These are phyloP conservation scores for Apteryx mantelli DNA, from an alignment of 2,113 vertebrate genomes.

Conservation along the genomic window DNA sequence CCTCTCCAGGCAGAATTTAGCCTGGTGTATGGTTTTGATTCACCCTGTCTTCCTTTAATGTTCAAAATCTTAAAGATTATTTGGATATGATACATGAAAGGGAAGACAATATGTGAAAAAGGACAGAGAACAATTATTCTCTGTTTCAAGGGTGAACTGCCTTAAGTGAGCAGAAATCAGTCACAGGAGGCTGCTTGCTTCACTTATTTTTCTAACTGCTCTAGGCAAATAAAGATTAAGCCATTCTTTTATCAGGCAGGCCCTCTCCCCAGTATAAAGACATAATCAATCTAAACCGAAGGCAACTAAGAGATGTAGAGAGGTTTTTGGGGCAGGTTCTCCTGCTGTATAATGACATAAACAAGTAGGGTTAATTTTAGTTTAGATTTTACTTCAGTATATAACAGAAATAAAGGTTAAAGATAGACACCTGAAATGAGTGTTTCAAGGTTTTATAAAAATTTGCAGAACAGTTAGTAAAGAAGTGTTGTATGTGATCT, in stretches of 20 bases:
- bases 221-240: constrained; percentile 78
- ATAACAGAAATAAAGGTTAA: not conserved
- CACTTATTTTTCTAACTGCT: constrained; percentile 77
- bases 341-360: not conserved
- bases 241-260: constrained; percentile 72
- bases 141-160: constrained; percentile 69
- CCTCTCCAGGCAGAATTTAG: not conserved
- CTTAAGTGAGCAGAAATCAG: constrained; percentile 75
- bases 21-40: constrained; percentile 1
- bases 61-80: constrained; percentile 44
- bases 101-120: constrained; percentile 58
- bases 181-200: constrained; percentile 74
- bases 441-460: not conserved
- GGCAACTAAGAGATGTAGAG: constrained; percentile 37
- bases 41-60: not conserved
- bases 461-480: constrained; percentile 21
- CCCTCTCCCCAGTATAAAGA: constrained; percentile 57
- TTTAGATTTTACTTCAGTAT: not conserved
- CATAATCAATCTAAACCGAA: constrained; percentile 72
- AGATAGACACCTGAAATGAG: constrained; percentile 10
- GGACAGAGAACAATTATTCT: constrained; percentile 63
- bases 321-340: not conserved
- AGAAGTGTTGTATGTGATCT: not conserved
- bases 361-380: not conserved
- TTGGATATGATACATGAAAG: constrained; percentile 47